A percentile compares a stretch with the other conserved stretches of the same genome.
phyloP scores from a whole-genome alignment of 2,797 vertebrate genomes.

The Melanotaenia boesemani region DNA sequence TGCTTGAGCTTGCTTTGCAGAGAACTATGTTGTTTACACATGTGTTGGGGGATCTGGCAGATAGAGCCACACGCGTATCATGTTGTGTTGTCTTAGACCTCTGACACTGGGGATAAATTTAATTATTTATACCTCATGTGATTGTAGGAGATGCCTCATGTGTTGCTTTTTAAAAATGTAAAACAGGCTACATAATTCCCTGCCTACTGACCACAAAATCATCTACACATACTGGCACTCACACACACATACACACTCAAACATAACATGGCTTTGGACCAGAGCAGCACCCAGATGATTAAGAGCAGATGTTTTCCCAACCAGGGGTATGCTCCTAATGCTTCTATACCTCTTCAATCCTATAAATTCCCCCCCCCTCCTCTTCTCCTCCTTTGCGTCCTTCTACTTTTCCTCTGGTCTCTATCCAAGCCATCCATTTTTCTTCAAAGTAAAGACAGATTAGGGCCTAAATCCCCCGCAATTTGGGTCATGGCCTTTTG shows the following conservation, averaged over 20 bases:
- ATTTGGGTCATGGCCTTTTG: conserved; percentile 75
- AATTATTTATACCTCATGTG: conserved; percentile 76
- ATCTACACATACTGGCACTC: conserved; percentile 26
- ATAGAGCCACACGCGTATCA: conserved; percentile 44
- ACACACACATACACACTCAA: conserved; percentile 29
- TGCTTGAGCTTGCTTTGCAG: conserved; percentile 61
- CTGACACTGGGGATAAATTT: conserved; percentile 65
- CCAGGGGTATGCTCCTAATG: conserved; percentile 56
- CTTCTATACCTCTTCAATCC: conserved; percentile 52
- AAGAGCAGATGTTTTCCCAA: conserved; percentile 74
- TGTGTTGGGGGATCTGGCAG: conserved; percentile 45
- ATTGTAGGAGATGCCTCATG: conserved; percentile 60
- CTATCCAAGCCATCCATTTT: conserved; percentile 68
- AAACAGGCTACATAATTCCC: conserved; percentile 68
- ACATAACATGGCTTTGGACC: conserved; percentile 45
- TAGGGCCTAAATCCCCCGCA: conserved; percentile 75
- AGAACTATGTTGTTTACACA: conserved; percentile 77
- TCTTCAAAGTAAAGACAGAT: conserved; percentile 75
- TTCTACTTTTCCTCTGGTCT: conserved; percentile 46
- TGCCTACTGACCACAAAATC: conserved; percentile 53
- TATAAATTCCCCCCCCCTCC: conserved; percentile 28
- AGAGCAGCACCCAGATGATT: conserved; percentile 50
- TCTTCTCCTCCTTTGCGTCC: conserved; percentile 16
- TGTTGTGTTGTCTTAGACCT: conserved; percentile 67
- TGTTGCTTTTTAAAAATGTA: conserved; percentile 82